These are phyloP conservation scores for Ferrisia virgata DNA, from an alignment of 2,888 invertebrate genomes.

Conservation along the genomic window DNA sequence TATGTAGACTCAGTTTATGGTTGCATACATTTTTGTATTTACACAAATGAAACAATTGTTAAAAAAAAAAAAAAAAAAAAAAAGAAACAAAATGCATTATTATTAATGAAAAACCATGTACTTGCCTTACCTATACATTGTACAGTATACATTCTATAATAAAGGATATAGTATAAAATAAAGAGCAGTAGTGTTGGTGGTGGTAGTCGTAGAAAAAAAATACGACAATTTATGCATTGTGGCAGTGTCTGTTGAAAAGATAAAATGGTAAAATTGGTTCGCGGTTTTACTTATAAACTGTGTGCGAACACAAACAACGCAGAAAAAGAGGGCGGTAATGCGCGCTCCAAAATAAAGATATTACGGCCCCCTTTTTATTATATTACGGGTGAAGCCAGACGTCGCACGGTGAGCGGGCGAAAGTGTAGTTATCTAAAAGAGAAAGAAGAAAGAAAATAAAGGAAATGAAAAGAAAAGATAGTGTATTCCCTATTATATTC, in stretches of 20 bases:
- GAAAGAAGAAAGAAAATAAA: conserved; percentile 45
- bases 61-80: too few relatives aligned
- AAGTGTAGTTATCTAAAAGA: conserved; percentile 43
- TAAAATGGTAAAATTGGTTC: conserved; percentile 44
- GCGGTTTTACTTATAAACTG: conserved; percentile 42
- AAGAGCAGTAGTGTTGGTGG: too few relatives aligned
- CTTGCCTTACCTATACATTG: too few relatives aligned
- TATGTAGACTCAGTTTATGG: too few relatives aligned
- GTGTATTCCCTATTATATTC: conserved; percentile 43
- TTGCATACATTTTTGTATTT: too few relatives aligned
- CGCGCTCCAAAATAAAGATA: conserved; percentile 42
- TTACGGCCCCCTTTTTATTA: conserved; percentile 41
- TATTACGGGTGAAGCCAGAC: conserved; percentile 31
- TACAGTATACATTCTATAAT: neutral
- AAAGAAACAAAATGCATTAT: neutral
- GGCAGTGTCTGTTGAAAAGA: conserved; percentile 37
- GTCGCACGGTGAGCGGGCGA: conserved; percentile 23
- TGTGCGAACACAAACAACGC: conserved; percentile 39
- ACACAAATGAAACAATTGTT: too few relatives aligned
- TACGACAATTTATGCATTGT: conserved; percentile 39
- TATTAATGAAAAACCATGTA: conserved; percentile 15
- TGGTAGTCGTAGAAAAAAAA: too few relatives aligned
- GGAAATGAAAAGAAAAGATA: conserved; percentile 46
- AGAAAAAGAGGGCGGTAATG: conserved; percentile 39
- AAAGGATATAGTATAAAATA: conserved; percentile 30